These are phyloP conservation scores for Watersipora subatra DNA, from an alignment of 1,140 invertebrate species.

Conservation along the genomic window DNA sequence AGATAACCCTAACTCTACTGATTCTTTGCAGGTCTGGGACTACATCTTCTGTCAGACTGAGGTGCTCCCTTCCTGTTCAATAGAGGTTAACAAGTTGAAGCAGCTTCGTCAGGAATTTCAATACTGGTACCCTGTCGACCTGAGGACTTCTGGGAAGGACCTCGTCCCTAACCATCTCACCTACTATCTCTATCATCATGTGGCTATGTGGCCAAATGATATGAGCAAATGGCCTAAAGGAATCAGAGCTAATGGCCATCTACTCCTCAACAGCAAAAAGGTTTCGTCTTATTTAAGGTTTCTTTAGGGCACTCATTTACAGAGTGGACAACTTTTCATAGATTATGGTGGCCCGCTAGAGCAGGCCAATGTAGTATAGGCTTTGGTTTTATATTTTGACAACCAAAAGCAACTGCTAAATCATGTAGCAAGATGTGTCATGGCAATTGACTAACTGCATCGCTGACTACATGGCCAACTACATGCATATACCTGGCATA, in stretches of 20 bases:
- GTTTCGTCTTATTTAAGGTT: too few relatives aligned
- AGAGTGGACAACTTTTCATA: too few relatives aligned
- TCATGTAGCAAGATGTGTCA: too few relatives aligned
- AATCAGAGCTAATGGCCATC: slow-evolving; percentile 87
- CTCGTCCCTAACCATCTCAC: slow-evolving; percentile 96
- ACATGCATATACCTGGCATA: too few relatives aligned
- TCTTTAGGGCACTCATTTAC: too few relatives aligned
- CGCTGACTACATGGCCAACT: too few relatives aligned
- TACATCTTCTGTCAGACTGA: slow-evolving; percentile 81
- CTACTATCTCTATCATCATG: slow-evolving; percentile 90
- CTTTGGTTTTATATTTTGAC: too few relatives aligned
- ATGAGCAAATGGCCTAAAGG: slow-evolving; percentile 74
- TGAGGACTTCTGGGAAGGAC: slow-evolving; percentile 94
- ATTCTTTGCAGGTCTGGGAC: slow-evolving; percentile 98
- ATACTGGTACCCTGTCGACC: slow-evolving; percentile 89
- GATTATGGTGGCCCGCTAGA: too few relatives aligned
- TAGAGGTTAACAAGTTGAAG: slow-evolving; percentile 57
- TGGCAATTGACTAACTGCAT: too few relatives aligned
- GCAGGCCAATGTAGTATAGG: too few relatives aligned
- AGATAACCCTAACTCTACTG: too few relatives aligned
- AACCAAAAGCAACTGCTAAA: too few relatives aligned
- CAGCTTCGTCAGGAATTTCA: slow-evolving; percentile 75
- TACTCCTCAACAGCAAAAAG: slow-evolving; percentile 91
- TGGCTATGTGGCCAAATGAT: slow-evolving; percentile 83
- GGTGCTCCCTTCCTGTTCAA: slow-evolving; percentile 55